Conservation (phyloP, 2,797 vertebrate species). For the Silurus aristotelis region DNA sequence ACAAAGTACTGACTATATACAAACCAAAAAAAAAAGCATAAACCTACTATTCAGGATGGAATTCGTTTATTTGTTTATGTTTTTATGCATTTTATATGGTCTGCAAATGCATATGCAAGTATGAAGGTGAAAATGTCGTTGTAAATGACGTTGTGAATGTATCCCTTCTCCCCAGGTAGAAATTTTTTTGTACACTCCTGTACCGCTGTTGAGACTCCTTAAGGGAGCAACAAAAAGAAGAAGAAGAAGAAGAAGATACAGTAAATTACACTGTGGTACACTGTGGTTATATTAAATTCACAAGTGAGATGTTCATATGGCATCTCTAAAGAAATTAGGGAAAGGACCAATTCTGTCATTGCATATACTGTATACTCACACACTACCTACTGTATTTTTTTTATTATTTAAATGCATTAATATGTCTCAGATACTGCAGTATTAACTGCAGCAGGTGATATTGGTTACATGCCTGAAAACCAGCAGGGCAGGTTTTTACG, state of each 20-base stretch:
- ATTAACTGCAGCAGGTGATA: constrained; percentile 33
- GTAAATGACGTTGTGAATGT: not conserved
- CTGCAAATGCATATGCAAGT: too few relatives aligned
- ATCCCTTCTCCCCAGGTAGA: not conserved
- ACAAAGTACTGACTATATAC: too few relatives aligned
- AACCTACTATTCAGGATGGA: too few relatives aligned
- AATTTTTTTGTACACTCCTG: not conserved
- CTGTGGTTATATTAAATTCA: not conserved
- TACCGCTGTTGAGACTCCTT: too few relatives aligned
- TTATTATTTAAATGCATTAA: not conserved
- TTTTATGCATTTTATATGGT: too few relatives aligned
- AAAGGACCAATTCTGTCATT: not conserved
- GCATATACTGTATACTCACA: not conserved
- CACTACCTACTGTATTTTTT: not conserved
- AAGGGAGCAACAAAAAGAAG: not conserved
- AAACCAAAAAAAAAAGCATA: too few relatives aligned
- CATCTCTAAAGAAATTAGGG: not conserved
- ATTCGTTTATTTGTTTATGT: too few relatives aligned
- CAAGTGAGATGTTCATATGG: constrained; percentile 6
- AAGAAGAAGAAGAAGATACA: not conserved
- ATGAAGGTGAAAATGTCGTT: too few relatives aligned
- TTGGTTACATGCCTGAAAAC: constrained; percentile 46
- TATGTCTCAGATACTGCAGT: not conserved
- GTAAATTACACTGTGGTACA: constrained; percentile 6
- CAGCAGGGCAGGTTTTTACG: constrained; percentile 55